Evolutionary conservation across 1,140 invertebrate species (phyloP), one percentile per base, ranked within the genome.

Genomic region (Drosophila pseudoobscura): DNA sequence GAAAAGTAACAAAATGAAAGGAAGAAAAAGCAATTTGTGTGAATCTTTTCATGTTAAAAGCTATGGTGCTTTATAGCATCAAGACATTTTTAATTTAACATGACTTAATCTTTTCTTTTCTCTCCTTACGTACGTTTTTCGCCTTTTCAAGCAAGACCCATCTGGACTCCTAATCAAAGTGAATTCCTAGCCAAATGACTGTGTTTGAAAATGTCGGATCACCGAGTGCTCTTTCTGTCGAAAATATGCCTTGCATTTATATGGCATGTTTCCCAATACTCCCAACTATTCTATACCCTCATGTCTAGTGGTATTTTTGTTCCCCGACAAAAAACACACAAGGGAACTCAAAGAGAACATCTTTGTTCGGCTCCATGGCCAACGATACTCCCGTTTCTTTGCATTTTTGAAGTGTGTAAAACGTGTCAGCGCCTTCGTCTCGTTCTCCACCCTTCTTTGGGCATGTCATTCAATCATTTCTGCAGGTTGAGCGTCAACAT

Each of bases 211-310:
- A 59, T 59, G 22, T 50, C 41, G 39, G 31, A 59, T 54, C 51
- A 76, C 71, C 65, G 59, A 31, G 50, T 39, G 31, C 22, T 44
- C 15, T 24, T 51, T 56, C 51, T 78, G 53, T 43, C 43, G 69
- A 71, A 88, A 79, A 88, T 88, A 82, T 83, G 78, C 83, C 76
- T 79, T 83, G 78, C 83, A 87, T 87, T 87, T 82, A 75, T 79
- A 88, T 88, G 71, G 58, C 58, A 82, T 83, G 66, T 75, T 71
- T 63, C 69, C 26, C 44, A 5, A 11, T 44, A 35, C 46, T 85
- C 58, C 24, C 47, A 39, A 57, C 41, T 80, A 58, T 53, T 24
- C 5, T 8, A 24, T 46, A 51, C 43, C 44, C 41, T 26, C 31
- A 35, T 26, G 15, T 39, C 31, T 17, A 31, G 9, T 6, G 8